Percentiles rank a stretch among this genome's conserved stretches.
Evolutionary conservation across 37 sponge, comb jelly and placozoan genomes (phyloP).

Genomic region (Spongilla lacustris): DNA sequence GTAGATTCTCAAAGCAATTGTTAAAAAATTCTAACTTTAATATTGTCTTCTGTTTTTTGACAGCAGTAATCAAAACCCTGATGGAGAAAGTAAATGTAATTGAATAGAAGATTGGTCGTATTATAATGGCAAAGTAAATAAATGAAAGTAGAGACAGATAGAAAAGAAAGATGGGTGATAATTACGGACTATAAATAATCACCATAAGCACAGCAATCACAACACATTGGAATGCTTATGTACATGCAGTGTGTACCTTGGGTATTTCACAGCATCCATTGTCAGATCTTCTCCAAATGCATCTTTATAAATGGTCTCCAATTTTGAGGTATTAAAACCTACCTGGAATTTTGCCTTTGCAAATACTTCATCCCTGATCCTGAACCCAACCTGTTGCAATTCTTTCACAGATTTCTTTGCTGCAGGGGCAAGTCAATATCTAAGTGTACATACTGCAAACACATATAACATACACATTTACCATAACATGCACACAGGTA

Average conservation of each 20-base stretch:
- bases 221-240: neutral
- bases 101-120: neutral
- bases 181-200: too few relatives aligned
- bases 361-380: conserved; percentile 24
- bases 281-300: conserved; percentile 14
- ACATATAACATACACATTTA: neutral
- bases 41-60: neutral
- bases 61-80: neutral
- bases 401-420: neutral
- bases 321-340: neutral
- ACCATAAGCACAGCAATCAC: neutral
- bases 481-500: neutral
- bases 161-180: too few relatives aligned
- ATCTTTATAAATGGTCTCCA: conserved; percentile 17
- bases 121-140: neutral
- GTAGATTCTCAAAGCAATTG: neutral
- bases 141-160: too few relatives aligned
- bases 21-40: neutral
- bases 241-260: conserved; percentile 7
- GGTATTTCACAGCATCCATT: conserved; percentile 14
- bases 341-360: conserved; percentile 12
- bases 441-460: neutral
- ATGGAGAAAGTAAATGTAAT: too few relatives aligned
- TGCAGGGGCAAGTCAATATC: neutral
- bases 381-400: neutral